These are phyloP conservation scores for Phalacrocorax brasilianus DNA, from an alignment of 2,113 vertebrate species.

Conservation along the genomic window DNA sequence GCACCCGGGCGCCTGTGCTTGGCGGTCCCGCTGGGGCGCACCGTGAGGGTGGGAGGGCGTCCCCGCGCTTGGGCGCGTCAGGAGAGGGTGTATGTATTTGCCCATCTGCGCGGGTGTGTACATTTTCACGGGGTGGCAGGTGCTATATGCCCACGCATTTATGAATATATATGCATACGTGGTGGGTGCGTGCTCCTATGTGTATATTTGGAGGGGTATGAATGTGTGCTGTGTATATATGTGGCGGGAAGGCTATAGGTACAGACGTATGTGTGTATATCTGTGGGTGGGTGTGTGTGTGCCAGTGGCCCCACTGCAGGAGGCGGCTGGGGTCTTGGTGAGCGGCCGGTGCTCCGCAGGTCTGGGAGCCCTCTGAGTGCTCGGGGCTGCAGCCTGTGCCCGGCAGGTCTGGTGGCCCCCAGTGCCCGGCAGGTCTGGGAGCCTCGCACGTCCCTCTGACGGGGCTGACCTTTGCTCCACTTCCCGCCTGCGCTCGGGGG, in stretches of 20 bases:
- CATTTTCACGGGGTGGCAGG: accelerated
- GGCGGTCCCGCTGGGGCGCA: no score
- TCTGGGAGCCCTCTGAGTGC: no score
- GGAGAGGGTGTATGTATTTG: no score
- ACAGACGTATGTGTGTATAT: accelerated
- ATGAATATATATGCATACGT: no score
- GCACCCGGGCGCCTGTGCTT: no score
- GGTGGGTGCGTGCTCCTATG: accelerated
- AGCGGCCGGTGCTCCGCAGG: not conserved
- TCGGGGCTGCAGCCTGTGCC: no score
- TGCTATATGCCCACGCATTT: accelerated
- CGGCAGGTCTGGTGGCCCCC: no score
- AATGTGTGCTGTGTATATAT: accelerated
- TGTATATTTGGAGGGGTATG: accelerated
- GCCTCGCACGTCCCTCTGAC: not conserved
- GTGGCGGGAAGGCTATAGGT: not conserved
- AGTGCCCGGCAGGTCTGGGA: no score
- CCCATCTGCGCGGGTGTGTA: not conserved
- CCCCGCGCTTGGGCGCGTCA: no score
- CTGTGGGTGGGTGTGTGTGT: accelerated
- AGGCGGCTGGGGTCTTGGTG: not conserved
- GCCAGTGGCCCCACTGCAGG: accelerated
- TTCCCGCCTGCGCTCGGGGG: accelerated
- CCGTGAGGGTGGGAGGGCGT: not conserved
- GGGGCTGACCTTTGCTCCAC: not conserved